phyloP scores from a whole-genome alignment of 2,797 vertebrate species.

The Mormyrus hasselquistii region DNA sequence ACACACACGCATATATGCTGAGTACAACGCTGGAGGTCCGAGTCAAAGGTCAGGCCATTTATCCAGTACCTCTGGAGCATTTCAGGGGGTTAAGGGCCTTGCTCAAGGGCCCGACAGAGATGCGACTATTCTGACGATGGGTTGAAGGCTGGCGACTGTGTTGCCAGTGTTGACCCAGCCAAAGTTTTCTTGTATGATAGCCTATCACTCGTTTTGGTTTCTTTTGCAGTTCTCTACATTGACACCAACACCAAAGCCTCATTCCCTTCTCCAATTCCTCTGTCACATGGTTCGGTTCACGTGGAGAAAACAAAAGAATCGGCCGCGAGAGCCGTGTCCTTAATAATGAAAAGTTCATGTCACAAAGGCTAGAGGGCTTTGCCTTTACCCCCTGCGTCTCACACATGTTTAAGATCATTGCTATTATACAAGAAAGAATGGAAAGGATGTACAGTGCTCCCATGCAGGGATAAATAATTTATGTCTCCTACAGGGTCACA shows the following conservation, averaged over 20 bases:
- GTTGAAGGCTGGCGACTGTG: background rate
- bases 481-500: constrained; percentile 58
- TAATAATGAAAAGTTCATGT: constrained; percentile 59
- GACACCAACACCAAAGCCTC: background rate
- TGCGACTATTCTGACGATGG: background rate
- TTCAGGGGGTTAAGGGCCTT: background rate
- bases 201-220: background rate
- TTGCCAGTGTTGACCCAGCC: background rate
- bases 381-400: constrained; percentile 32
- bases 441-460: constrained; percentile 49
- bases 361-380: constrained; percentile 42
- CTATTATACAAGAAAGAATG: background rate
- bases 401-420: constrained; percentile 30
- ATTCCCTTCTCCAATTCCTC: background rate
- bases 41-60: background rate
- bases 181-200: background rate
- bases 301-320: background rate
- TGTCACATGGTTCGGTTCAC: background rate
- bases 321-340: constrained; percentile 34
- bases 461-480: constrained; percentile 58
- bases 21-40: background rate
- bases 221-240: background rate
- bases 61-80: background rate
- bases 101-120: background rate
- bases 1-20: background rate